Evolutionary conservation across 2,113 vertebrate species (phyloP), one percentile per base, ranked within the genome.

Genomic region (Eubucco bourcierii): DNA sequence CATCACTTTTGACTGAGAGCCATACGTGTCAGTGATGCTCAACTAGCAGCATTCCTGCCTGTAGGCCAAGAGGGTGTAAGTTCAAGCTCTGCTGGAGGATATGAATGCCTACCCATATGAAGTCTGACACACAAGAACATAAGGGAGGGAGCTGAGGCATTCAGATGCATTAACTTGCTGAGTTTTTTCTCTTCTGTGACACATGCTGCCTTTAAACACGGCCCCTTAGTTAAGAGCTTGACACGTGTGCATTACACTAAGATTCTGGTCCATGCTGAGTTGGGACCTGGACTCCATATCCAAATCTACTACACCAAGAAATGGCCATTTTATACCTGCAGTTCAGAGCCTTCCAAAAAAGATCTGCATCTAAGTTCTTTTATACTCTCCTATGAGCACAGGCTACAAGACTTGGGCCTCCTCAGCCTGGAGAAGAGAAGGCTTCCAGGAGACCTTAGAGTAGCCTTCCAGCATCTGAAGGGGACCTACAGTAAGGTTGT

Each of bases 91-190:
- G 53, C 37, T 86, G 44, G 27, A 84, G 59, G 34, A 27, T 25
- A 66, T 1, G 0, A 91, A 64, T 0, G 0, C 20, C 25, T 76
- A 44, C 33, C 23, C 44, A 3, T 3, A 53, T 7, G 50, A 80
- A 78, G 25, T 47, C 0, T 75, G 73, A 33, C 65, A 78, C 12
- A 23, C 8, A 39, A 0, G 1, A 78, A 58, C 14, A 39, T 29
- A 33, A 67, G 33, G 28, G 58, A 83, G 31, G n/a, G 25, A 71
- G 14, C 78, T 88, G 70, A 88, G 21, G 28, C 15, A 2, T 65
- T 84, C 28, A 61, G 7, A 71, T 15, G 31, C 1, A 1, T 6
- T 33, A 11, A 0, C 0, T 27, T 37, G 23, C 44, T 16, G 10
- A 18, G 12, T 41, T 47, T 34, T 37, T 31, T 31, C 12, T 67